Base-by-base conservation (phyloP, 2,797 vertebrate species). In the Phylloscopus collybita region DNA sequence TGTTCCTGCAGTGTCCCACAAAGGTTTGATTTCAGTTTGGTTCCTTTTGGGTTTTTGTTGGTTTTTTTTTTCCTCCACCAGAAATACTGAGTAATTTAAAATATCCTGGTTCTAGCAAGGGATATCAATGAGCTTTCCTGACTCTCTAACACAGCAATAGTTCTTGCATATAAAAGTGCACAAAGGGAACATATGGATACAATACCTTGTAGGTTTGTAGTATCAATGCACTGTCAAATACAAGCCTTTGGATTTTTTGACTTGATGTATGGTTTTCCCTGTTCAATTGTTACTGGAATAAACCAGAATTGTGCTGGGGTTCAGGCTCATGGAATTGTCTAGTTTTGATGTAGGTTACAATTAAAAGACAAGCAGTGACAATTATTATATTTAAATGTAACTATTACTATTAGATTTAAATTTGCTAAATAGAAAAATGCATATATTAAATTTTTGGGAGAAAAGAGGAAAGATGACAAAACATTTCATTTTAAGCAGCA, bases 351-450 rank as follows among this genome's bases (percentile, higher is more conserved):
- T 22, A 79, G 21, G 5, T 62, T 69, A 40, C 38, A 59, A 67
- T 74, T 84, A 79, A 89, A 86, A 54, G 80, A 49, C 30, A 88
- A 79, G 32, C 32, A 50, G 16, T 40, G 86, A 26, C 6, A 44
- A 72, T 66, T 61, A 51, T 36, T 73, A 65, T 19, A 45, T 82
- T 89, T 67, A 51, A 56, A 18, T 60, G 3, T 32, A 79, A 42
- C 12, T 36, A 61, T 66, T 88, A 64, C 38, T 64, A 21, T 59
- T 71, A 57, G 16, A n/a, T 79, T 90, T 64, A 57, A 42, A 20
- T 60, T 67, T 79, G 13, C 40, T 78, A 51, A 75, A 72, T n/a
- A 88, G 60, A 85, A 92, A 87, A 93, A 79, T 17, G 27, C 13
- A 80, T n/a, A 3, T 76, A 30, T 49, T 70, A 44, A 38, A 66